Percentiles rank a stretch among this genome's conserved stretches.
Evolutionary conservation across 2,888 invertebrate species (phyloP).

Genomic region (Tetragonisca angustula): DNA sequence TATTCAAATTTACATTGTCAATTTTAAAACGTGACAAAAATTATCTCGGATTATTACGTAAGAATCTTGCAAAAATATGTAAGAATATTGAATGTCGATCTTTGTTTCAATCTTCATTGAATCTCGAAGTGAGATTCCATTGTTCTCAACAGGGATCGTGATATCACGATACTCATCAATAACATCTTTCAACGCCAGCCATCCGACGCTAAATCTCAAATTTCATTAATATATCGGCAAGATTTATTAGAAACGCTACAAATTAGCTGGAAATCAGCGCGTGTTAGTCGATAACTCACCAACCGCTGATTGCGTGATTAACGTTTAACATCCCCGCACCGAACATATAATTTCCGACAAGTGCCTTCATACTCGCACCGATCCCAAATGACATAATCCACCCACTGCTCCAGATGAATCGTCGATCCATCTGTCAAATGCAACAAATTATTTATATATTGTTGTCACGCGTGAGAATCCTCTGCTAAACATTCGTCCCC

Average conservation of each 20-base stretch:
- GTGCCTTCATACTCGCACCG: not conserved
- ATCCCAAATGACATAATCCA: not conserved
- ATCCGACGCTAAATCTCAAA: not conserved
- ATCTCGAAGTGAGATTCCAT: not conserved
- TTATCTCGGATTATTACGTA: too few species aligned
- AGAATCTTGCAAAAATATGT: too few species aligned
- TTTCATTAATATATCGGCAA: not conserved
- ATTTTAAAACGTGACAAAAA: too few species aligned
- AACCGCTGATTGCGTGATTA: not conserved
- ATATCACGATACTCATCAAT: not conserved
- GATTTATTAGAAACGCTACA: not conserved
- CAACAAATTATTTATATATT: conserved; percentile 12
- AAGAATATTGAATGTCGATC: not conserved
- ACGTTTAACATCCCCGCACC: not conserved
- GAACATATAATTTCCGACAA: not conserved
- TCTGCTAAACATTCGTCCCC: not conserved
- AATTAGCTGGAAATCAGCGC: not conserved
- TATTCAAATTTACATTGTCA: too few species aligned
- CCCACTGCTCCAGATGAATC: not conserved
- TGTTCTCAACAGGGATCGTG: not conserved
- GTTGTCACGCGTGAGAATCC: not conserved
- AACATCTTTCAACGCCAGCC: not conserved
- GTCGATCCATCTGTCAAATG: not conserved
- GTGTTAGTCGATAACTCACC: not conserved
- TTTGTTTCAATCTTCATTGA: not conserved